These are phyloP conservation scores for Fragum fragum DNA, from an alignment of 2,888 invertebrate genomes.

Conservation along the genomic window DNA sequence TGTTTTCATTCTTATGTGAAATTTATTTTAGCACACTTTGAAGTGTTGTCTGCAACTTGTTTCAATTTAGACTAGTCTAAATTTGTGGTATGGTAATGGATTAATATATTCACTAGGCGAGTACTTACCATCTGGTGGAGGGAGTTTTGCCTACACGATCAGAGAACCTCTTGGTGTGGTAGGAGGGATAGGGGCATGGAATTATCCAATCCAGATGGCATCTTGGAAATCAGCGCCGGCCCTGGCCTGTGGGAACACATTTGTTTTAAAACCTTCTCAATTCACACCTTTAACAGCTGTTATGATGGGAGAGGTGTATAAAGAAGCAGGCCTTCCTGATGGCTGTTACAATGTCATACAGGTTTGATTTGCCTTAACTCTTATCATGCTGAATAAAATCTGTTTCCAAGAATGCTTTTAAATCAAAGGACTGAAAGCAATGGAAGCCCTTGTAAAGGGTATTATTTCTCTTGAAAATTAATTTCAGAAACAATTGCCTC, in stretches of 20 bases:
- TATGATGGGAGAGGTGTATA: constrained; percentile 88
- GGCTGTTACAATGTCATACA: constrained; percentile 89
- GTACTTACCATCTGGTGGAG: constrained; percentile 86
- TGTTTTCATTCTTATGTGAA: no score
- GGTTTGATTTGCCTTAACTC: constrained; percentile 79
- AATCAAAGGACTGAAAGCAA: no score
- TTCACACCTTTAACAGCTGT: constrained; percentile 89
- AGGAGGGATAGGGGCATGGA: constrained; percentile 89
- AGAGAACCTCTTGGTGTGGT: constrained; percentile 89
- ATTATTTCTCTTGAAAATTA: no score
- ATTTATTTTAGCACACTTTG: neutral
- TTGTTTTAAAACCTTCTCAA: constrained; percentile 89
- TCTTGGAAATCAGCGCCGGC: constrained; percentile 88
- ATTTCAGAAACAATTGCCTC: no score
- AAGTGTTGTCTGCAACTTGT: no score
- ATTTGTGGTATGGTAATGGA: no score
- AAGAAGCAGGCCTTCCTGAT: constrained; percentile 88
- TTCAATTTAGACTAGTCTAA: no score
- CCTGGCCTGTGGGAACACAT: constrained; percentile 88
- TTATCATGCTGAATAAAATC: no score
- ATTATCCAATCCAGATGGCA: constrained; percentile 89
- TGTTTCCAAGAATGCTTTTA: no score
- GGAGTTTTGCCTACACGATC: constrained; percentile 88
- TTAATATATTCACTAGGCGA: constrained; percentile 85
- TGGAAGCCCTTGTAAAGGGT: no score